Conservation (phyloP, 2,113 vertebrate genomes). For the Phylloscopus whistleri region DNA sequence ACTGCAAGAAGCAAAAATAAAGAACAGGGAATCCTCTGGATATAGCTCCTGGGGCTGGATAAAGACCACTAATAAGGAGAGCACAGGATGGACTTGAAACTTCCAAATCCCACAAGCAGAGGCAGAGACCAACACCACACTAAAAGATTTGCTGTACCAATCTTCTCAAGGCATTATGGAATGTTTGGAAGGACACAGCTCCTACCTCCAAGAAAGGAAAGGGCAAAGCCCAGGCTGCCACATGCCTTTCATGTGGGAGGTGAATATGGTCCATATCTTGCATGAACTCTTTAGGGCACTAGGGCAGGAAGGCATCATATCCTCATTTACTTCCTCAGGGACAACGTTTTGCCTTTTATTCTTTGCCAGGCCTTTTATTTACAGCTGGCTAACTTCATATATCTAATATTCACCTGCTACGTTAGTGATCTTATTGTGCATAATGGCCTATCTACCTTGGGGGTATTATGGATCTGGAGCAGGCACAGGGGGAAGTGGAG, state of each 20-base stretch:
- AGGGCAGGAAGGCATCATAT: background rate
- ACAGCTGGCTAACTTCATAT: constrained; percentile 39
- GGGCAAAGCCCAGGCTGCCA: background rate
- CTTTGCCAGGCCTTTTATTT: constrained; percentile 48
- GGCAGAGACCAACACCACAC: background rate
- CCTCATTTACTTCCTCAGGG: background rate
- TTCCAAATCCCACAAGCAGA: background rate
- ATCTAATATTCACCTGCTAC: constrained; percentile 53
- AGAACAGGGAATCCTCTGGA: background rate
- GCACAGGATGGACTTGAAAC: background rate
- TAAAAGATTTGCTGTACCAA: background rate
- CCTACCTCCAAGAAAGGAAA: background rate
- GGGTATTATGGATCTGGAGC: background rate
- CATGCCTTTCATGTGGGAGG: background rate
- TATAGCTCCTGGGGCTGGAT: background rate
- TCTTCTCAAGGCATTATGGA: background rate
- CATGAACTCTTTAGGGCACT: background rate
- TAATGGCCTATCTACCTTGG: constrained; percentile 23
- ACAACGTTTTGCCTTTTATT: constrained; percentile 45
- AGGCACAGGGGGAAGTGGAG: background rate
- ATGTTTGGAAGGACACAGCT: background rate
- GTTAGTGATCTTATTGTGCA: constrained; percentile 38
- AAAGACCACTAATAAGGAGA: background rate
- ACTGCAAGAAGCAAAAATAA: background rate
- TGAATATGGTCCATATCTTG: background rate